Base-by-base conservation (phyloP, 2,888 invertebrate genomes). In the Polymixis lichenea region DNA sequence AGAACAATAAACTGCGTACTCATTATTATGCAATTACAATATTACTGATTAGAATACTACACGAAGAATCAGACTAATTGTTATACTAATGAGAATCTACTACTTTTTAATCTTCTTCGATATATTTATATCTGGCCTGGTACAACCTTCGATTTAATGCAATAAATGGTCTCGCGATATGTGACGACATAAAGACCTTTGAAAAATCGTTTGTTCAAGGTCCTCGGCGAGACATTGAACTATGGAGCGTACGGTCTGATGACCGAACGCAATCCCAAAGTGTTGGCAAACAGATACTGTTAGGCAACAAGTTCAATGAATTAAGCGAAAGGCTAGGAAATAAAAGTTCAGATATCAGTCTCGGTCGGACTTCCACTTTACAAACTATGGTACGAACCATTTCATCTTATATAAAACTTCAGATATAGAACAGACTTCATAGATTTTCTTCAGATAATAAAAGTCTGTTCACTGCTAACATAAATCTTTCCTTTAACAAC, bases 171-270 rank as follows among this genome's bases (percentile, higher is more conserved):
- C 77, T 86, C 79, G 83, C 83, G 83, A 84, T 82, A 82, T 86
- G 83, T 88, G 87, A 88, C 86, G 85, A 86, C 85, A 88, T 84
- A 81, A 84, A 88, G 84, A 82, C 77, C 75, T 82, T 87, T 75
- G 79, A 86, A 87, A 85, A 86, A 83, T 85, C 82, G 82, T 85
- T 83, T 85, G 82, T 89, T 91, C 93, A 93, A 92, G 93, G 93
- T 89, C 90, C 73, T 32, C 71, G 49, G 51, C 73, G 78, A 91
- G 93, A 92, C 94, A 93, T 93, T 94, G 94, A 94, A 94, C 94
- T 93, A 91, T 91, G 87, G 85, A 89, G 89, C 87, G 88, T 86
- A 89, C 89, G 88, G 91, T 91, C 90, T 90, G 92, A 92, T 92
- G 91, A 90, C 90, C 91, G 90, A 89, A 89, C 90, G 93, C 93